Evolutionary conservation across 2,888 invertebrate species (phyloP), one percentile per base, ranked within the genome.

Genomic region (Stenodera caucasica): DNA sequence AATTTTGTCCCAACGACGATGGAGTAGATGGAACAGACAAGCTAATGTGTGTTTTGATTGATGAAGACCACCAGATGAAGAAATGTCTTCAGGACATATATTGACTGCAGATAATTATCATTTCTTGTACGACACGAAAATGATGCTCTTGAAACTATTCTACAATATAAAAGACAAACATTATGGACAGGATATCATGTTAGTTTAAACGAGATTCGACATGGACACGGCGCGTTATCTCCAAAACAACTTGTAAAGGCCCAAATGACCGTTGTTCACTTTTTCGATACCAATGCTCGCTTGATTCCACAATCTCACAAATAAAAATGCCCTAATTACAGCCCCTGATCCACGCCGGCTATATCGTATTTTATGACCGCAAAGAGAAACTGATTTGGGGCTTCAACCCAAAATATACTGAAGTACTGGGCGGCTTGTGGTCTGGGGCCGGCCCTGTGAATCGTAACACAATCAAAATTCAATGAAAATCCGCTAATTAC

Each of bases 41-140:
- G 68, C 75, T 77, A 76, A 78, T 76, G 77, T 75, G 75, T 70
- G 74, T 70, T 72, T 75, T 78, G 78, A 78, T 79, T 78, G 78
- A 78, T 78, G 79, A 75, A 77, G 78, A 78, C 79, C 78, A 79
- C 79, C 79, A 77, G 75, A 79, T 78, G 77, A 77, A 79, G 77
- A 78, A 77, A 78, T 76, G 78, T 77, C 75, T 76, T 74, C 75
- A 70, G 74, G 77, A 77, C 75, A 75, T 75, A 75, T 77, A 77
- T 78, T 75, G 78, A 77, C 77, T 77, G 68, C 70, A 74, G 77
- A 77, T 78, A 77, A 77, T 78, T 78, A 77, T 77, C 77, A 53
- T 62, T 56, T 59, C 57, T 58, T 60, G 60, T 57, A 40, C 7
- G 18, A 40, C 37, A 40, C 18, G 37, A 40, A 18, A 18, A 40